phyloP scores from a whole-genome alignment of 2,888 invertebrate genomes.

The Harpalus rufipes region DNA sequence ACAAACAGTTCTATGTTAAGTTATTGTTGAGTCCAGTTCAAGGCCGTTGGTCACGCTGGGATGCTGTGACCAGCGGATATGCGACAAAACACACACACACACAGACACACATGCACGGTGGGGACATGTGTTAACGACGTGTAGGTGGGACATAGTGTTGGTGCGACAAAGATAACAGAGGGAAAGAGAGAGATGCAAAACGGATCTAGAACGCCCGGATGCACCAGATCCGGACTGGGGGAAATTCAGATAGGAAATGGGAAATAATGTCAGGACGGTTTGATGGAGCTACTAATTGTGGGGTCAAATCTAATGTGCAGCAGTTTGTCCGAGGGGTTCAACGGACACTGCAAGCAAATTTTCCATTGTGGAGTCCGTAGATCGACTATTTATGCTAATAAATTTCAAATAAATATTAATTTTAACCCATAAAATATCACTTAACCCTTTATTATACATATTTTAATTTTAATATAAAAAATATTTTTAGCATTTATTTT shows the following conservation, averaged over 20 bases:
- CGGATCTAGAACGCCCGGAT: conserved; percentile 45
- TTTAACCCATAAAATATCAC: no score
- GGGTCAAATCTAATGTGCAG: neutral
- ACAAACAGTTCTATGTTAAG: neutral
- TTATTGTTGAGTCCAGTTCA: conserved; percentile 16
- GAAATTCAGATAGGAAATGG: neutral
- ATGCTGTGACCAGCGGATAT: conserved; percentile 32
- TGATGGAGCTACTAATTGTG: neutral
- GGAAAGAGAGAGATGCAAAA: conserved; percentile 18
- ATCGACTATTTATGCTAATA: no score
- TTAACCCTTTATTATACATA: no score
- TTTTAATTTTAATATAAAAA: no score
- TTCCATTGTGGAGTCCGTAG: no score
- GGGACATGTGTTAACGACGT: neutral
- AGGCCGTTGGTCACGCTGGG: conserved; percentile 23
- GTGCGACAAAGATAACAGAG: neutral
- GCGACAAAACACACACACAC: conserved; percentile 34
- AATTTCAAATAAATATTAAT: no score
- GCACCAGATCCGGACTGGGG: conserved; percentile 2
- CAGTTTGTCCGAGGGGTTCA: no score
- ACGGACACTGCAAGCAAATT: no score
- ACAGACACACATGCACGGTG: neutral
- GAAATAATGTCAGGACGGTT: neutral
- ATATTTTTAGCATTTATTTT: no score
- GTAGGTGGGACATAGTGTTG: neutral